phyloP scores from a whole-genome alignment of 2,797 vertebrate species.

The Myiotriccus ornatus region DNA sequence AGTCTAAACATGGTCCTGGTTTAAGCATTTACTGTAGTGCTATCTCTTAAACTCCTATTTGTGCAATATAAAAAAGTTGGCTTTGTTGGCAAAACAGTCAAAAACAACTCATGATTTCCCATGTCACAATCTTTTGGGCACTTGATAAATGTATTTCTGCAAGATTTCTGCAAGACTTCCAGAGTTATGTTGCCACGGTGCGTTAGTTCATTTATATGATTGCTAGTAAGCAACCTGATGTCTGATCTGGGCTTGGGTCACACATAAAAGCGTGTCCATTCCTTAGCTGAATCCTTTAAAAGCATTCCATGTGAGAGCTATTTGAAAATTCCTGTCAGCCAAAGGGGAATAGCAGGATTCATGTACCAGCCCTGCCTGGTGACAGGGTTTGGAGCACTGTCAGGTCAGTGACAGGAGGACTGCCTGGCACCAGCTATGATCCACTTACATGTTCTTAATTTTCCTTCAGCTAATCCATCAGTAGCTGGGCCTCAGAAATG shows the following conservation, averaged over 20 bases:
- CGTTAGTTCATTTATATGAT: background rate
- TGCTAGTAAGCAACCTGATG: background rate
- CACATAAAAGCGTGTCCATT: background rate
- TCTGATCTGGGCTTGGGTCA: background rate
- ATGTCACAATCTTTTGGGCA: background rate
- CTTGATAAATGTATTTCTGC: background rate
- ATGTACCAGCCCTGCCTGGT: background rate
- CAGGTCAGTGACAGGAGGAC: background rate
- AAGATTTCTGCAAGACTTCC: background rate
- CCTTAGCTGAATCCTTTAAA: constrained; percentile 42
- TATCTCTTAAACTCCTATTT: background rate
- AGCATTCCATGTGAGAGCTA: background rate
- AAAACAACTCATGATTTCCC: background rate
- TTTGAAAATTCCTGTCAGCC: background rate
- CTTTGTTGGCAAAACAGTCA: background rate
- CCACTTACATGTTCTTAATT: constrained; percentile 14
- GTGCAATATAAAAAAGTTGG: background rate
- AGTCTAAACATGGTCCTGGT: background rate
- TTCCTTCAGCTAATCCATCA: constrained; percentile 17
- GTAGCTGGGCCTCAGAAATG: constrained; percentile 1
- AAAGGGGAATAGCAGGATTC: background rate
- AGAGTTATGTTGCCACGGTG: background rate
- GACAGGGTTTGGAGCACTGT: background rate
- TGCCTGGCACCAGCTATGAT: constrained; percentile 11
- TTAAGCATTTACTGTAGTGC: background rate